Base-by-base conservation (phyloP, 1,140 invertebrate species). In the Melipona quadrifasciata region DNA sequence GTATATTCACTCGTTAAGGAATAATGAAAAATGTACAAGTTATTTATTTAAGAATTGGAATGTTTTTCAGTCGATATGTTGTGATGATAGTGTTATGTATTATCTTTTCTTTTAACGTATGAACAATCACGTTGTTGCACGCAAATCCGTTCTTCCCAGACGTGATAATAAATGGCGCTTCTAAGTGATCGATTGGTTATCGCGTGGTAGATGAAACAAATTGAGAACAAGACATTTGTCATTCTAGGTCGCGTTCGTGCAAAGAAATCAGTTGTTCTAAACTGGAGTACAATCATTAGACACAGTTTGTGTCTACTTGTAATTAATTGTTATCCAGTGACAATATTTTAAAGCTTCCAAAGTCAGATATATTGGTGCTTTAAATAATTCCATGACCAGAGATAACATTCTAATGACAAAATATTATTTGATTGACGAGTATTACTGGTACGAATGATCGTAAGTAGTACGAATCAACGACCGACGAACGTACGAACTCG, bases 391-490 rank as follows among this genome's bases (percentile, higher is more conserved):
- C 0, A 14, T 14, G 24, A 24, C 10, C 57, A 3, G 24, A 61
- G 58, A 14, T 4, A 12, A 11, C 5, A 14, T n/a, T 61, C n/a
- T 24, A 4, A 14, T 24, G 11, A n/a, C 11, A n/a, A 61, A n/a
- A 14, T 61, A 47, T 47, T 47, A 47, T 47, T 47, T 47, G 1
- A 6, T 47, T 47, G 1, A 6, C 64, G 17, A 31, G 31, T 31
- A 17, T 65, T 16, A 8, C 24, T 24, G 12, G 19, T 27, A 19
- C 24, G 1, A 6, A 12, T 11, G 11, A 10, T 71, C 19, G 39
- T 47, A 19, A 77, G 74, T 77, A 64, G 61, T 65, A 47, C 34
- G 21, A 77, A 27, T 65, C 74, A 77, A 77, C 21, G 57, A 77
- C 16, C 55, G 8, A 12, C 51, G 19, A 39, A n/a, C 47, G 39